Percentiles rank a stretch among this genome's conserved stretches.
Conservation (phyloP, 2,888 invertebrate species). For the Physocephala rufipes region DNA sequence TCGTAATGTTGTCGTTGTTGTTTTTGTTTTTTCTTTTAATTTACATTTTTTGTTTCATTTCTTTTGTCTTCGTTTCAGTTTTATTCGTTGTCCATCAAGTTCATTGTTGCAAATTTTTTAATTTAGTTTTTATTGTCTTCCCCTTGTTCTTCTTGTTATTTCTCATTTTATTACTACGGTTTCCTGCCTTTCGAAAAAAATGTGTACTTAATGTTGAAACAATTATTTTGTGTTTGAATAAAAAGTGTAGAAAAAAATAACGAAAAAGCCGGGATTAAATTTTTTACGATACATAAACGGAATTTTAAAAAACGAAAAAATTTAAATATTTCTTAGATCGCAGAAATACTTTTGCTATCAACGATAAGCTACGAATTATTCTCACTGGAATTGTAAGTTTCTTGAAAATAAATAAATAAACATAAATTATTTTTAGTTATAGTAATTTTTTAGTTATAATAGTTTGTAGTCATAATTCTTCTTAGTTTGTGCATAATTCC, state of each 20-base stretch:
- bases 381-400: no score
- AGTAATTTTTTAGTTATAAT: no score
- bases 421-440: no score
- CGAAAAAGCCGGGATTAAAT: not conserved
- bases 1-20: not conserved
- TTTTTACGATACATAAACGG: not conserved
- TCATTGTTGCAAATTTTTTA: slow-evolving; percentile 4
- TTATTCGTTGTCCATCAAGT: not conserved
- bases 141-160: not conserved
- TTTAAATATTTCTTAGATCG: not conserved
- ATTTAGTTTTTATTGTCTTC: not conserved
- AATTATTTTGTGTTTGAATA: not conserved
- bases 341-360: no score
- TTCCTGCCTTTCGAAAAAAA: not conserved
- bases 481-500: no score
- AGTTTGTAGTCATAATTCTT: no score
- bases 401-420: no score
- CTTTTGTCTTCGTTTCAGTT: not conserved
- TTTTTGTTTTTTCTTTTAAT: not conserved
- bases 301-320: not conserved
- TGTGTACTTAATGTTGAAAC: no score
- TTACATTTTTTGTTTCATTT: not conserved
- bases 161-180: no score
- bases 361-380: no score
- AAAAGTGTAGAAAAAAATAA: not conserved